Conservation (phyloP, 2,888 invertebrate genomes). For the Hoplodrina blanda region DNA sequence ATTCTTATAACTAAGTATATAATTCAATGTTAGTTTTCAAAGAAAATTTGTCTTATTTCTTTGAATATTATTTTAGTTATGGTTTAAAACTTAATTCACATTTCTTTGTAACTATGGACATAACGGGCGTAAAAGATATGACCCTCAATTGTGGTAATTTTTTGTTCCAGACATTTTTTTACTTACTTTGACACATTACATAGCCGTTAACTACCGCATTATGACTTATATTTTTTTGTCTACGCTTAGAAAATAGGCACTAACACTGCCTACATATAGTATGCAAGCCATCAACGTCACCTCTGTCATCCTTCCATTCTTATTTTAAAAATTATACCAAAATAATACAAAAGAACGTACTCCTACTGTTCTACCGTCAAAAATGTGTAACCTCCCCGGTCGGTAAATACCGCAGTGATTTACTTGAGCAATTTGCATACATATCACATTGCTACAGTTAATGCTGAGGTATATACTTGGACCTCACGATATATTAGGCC, state of each 20-base stretch:
- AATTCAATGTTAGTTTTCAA: slow-evolving; percentile 3
- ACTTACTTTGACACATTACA: no score
- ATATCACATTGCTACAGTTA: slow-evolving; percentile 52
- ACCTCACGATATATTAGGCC: slow-evolving; percentile 44
- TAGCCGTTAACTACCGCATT: no score
- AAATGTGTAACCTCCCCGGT: slow-evolving; percentile 38
- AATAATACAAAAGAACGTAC: slow-evolving; percentile 21
- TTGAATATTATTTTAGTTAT: not conserved
- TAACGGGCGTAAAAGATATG: no score
- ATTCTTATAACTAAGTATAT: not conserved
- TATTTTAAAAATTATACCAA: slow-evolving; percentile 17
- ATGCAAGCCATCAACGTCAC: not conserved
- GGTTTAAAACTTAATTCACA: no score
- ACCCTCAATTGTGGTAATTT: no score
- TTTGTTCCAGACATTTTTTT: no score
- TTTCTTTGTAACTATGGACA: no score
- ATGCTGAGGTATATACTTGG: slow-evolving; percentile 46
- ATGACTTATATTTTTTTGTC: no score
- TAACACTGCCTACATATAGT: not conserved
- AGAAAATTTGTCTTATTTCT: not conserved
- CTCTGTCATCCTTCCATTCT: not conserved
- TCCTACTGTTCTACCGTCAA: slow-evolving; percentile 19
- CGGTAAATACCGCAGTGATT: slow-evolving; percentile 53
- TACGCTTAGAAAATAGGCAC: no score
- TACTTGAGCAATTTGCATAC: slow-evolving; percentile 55